These are phyloP conservation scores for Lumbricus terrestris DNA, from an alignment of 2,888 invertebrate species.

Conservation along the genomic window DNA sequence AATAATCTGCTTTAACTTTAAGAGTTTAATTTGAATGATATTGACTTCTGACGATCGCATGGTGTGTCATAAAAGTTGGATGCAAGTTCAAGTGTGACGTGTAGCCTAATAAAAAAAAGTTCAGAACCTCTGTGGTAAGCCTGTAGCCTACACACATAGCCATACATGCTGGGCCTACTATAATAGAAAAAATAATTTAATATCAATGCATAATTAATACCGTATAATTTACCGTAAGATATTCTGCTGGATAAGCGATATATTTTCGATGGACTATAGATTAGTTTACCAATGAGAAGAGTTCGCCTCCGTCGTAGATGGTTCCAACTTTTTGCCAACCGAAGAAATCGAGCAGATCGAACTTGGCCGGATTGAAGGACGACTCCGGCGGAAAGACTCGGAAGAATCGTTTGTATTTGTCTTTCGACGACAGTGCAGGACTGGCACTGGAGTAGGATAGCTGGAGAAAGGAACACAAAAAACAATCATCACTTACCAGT, in stretches of 20 bases:
- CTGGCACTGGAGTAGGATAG: constrained; percentile 95
- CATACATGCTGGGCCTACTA: too few species aligned
- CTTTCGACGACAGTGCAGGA: constrained; percentile 90
- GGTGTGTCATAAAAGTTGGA: too few species aligned
- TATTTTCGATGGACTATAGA: not conserved
- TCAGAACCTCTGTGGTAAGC: too few species aligned
- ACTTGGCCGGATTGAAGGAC: constrained; percentile 92
- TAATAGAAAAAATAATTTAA: too few species aligned
- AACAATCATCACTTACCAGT: not conserved
- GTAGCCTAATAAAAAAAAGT: too few species aligned
- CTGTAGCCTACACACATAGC: too few species aligned
- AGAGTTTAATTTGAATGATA: too few species aligned
- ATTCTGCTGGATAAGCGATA: not conserved
- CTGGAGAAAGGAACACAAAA: constrained; percentile 63
- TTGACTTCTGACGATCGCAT: too few species aligned
- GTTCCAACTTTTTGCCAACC: constrained; percentile 95
- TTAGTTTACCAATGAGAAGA: constrained; percentile 79
- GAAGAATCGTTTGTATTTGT: constrained; percentile 91
- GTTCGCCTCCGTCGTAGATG: constrained; percentile 74
- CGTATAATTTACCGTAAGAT: not conserved
- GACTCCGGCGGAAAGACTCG: constrained; percentile 96
- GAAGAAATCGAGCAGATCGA: constrained; percentile 90
- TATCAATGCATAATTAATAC: not conserved
- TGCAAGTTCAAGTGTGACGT: too few species aligned
- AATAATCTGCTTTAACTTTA: too few species aligned